Evolutionary conservation across 2,797 vertebrate species (phyloP).

Genomic region (Glossophaga mutica): DNA sequence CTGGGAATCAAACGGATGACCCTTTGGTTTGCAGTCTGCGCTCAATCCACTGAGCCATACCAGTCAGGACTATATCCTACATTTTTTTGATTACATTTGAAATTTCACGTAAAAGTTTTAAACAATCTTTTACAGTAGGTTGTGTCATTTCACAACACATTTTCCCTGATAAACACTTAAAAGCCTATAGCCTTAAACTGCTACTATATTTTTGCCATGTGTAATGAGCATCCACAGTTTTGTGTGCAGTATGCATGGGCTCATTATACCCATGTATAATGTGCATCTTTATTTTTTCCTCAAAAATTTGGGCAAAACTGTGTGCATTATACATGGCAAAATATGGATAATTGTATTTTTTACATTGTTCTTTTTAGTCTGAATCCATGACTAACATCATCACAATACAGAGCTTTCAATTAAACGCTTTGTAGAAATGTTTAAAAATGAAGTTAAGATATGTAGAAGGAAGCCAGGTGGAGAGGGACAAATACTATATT

Average conservation of each 20-base stretch:
- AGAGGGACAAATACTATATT: no score
- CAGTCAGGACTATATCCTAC: background rate
- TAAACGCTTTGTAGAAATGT: background rate
- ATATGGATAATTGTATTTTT: background rate
- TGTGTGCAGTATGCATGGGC: no score
- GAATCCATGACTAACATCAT: background rate
- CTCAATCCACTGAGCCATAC: no score
- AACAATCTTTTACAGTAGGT: background rate
- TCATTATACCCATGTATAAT: no score
- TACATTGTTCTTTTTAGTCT: background rate
- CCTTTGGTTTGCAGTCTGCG: no score
- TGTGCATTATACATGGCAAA: no score
- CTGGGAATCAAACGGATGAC: no score
- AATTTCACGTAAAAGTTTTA: background rate
- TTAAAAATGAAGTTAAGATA: background rate
- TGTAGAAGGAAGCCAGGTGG: background rate
- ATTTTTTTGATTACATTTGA: background rate
- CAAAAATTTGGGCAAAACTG: no score
- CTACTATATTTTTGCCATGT: background rate
- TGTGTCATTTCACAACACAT: background rate
- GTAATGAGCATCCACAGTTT: no score
- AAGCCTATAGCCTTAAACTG: background rate
- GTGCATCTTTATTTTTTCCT: no score
- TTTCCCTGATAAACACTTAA: background rate
- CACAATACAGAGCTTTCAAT: background rate